Base-by-base conservation (phyloP, 2,888 invertebrate species). In the Syrphus vitripennis region DNA sequence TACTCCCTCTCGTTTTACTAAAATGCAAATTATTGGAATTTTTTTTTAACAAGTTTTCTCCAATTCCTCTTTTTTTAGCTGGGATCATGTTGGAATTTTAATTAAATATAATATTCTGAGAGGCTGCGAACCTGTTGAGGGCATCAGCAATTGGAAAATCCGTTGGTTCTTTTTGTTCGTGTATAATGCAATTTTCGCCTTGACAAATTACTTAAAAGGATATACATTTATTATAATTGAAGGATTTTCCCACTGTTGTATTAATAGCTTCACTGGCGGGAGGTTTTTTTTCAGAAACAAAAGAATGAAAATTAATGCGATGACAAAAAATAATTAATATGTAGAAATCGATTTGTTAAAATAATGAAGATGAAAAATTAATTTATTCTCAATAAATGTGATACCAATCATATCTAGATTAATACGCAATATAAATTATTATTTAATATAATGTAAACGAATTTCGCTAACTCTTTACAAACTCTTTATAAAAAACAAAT, bases 11-110 rank as follows among this genome's bases (percentile, higher is more conserved):
- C 71, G 16, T 63, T 63, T 55, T 42, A 34, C 63, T 55, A 26
- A 78, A 63, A 78, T 82, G 82, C 82, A 82, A 82, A 82, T 82
- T 77, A 65, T 82, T 65, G 40, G 65, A 79, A 55, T 12, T 16
- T 80, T 74, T n/a, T 55, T 80, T 70, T 77, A 24, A 57, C 50
- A 34, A 37, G 53, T 40, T 65, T 71, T 48, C 45, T 37, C 45
- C 40, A 29, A 45, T 42, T 61, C n/a, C n/a, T 16, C 19, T 57
- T 45, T 14, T 53, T 48, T 50, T 40, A 10, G 14, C 40, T 61
- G 31, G 37, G 42, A 76, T 65, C 61, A 71, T 70, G 63, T 63
- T 57, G 70, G 57, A 76, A 65, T 71, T 82, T 71, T 77, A 82
- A 82, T 82, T 71, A 71, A 82, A 82, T 77, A 82, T 19, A 59